phyloP scores from a whole-genome alignment of 2,888 invertebrate genomes.

The Nomada hirtipes region DNA sequence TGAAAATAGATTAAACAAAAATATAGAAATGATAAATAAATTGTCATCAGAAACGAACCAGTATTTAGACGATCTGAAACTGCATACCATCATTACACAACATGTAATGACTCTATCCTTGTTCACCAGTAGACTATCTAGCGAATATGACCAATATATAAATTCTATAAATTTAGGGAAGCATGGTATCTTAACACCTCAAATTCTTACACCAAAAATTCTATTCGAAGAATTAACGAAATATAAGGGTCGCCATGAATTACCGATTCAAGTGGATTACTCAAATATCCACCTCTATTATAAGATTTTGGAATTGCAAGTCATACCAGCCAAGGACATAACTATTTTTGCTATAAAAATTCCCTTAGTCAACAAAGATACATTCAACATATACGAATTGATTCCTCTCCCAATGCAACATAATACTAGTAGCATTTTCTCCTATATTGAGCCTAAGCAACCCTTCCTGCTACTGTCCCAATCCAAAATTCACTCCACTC shows the following conservation, averaged over 20 bases:
- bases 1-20: conserved; percentile 12
- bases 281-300: conserved; percentile 2
- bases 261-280: conserved; percentile 4
- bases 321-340: neutral
- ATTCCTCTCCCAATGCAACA: conserved; percentile 16
- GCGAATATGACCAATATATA: neutral
- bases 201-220: neutral
- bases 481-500: conserved; percentile 2
- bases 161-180: conserved; percentile 15
- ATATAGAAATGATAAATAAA: conserved; percentile 18
- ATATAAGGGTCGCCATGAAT: neutral
- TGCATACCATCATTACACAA: neutral
- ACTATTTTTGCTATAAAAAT: conserved; percentile 1
- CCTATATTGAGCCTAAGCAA: conserved; percentile 10
- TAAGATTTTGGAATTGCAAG: conserved; percentile 1
- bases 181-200: conserved; percentile 4
- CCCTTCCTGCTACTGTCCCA: conserved; percentile 7
- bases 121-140: conserved; percentile 2
- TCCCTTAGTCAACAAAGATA: neutral
- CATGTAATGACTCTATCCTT: conserved; percentile 4
- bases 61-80: neutral
- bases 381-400: neutral
- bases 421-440: neutral
- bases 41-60: neutral
- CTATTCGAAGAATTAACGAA: conserved; percentile 1